Evolutionary conservation across 2,113 vertebrate species (phyloP).

Genomic region (Dicerorhinus sumatrensis): DNA sequence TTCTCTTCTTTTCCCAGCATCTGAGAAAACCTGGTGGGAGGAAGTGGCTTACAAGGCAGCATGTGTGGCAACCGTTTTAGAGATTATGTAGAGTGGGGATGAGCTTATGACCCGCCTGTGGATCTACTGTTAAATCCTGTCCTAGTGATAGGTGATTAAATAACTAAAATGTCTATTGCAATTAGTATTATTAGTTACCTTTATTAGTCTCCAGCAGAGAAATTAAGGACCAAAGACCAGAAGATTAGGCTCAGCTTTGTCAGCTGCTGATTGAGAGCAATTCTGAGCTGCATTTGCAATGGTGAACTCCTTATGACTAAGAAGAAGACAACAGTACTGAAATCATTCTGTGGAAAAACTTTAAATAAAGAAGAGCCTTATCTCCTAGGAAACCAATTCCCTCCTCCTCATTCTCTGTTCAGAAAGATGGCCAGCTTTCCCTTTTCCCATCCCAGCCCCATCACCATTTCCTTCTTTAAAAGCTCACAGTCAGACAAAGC

Average conservation of each 20-base stretch:
- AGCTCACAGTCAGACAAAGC: conserved; percentile 65
- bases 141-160: not conserved
- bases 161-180: not conserved
- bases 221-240: not conserved
- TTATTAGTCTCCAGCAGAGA: not conserved
- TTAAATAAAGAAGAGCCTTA: conserved; percentile 86
- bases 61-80: not conserved
- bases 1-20: not conserved
- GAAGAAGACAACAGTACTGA: conserved; percentile 77
- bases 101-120: not conserved
- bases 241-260: not conserved
- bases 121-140: not conserved
- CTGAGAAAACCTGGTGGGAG: not conserved
- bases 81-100: not conserved
- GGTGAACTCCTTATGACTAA: conserved; percentile 69
- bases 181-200: not conserved
- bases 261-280: not conserved
- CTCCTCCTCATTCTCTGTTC: conserved; percentile 81
- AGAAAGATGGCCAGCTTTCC: conserved; percentile 82
- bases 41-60: not conserved
- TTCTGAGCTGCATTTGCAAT: conserved; percentile 45
- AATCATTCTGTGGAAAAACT: conserved; percentile 86
- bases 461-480: conserved; percentile 73
- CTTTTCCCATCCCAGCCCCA: conserved; percentile 48
- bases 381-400: conserved; percentile 89